Base-by-base conservation (phyloP, 64 coral and sea anemone species). In the Acropora tenuis region DNA sequence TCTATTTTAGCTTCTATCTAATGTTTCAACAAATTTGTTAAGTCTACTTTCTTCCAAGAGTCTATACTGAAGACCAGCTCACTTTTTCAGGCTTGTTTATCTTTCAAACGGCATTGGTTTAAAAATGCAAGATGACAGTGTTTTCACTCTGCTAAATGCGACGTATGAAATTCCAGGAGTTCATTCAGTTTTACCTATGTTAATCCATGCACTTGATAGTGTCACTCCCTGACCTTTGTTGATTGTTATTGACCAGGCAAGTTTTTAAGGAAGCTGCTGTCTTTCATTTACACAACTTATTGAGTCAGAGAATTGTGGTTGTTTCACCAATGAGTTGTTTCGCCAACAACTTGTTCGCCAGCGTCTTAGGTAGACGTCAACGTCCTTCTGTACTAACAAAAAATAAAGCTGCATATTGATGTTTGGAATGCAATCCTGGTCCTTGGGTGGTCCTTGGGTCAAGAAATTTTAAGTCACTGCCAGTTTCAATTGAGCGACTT, bases 141-240 rank as follows among this genome's bases (percentile, higher is more conserved):
- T 84, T 50, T 67, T 84, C 13, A 84, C 81, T 84, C 50, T 84
- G 20, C 81, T 84, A 57, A 84, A 18, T 84, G 58, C 81, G 16
- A 63, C 81, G 18, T 40, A 84, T 30, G 83, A 67, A 6, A 86
- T n/a, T 50, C 83, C 68, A 52, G 82, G 19, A 65, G 57, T 66
- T 65, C 18, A 8, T 85, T 85, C 82, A n/a, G 16, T 55, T 65
- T n/a, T 20, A 40, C 82, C 82, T 47, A 86, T 41, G 67, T 86
- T 65, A 19, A 72, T 65, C 83, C 83, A 86, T 67, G 59, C 58
- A 44, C 63, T 86, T 71, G 52, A 40, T 44, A 86, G 47, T 11
- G 65, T 89, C 88, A 89, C 61, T 43, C 88, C 88, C 75, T 79
- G 88, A 50, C 88, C 79, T 72, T 89, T 89, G 52, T 89, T 49